Base-by-base conservation (phyloP, 1,140 invertebrate genomes). In the Eubasilissa regina region DNA sequence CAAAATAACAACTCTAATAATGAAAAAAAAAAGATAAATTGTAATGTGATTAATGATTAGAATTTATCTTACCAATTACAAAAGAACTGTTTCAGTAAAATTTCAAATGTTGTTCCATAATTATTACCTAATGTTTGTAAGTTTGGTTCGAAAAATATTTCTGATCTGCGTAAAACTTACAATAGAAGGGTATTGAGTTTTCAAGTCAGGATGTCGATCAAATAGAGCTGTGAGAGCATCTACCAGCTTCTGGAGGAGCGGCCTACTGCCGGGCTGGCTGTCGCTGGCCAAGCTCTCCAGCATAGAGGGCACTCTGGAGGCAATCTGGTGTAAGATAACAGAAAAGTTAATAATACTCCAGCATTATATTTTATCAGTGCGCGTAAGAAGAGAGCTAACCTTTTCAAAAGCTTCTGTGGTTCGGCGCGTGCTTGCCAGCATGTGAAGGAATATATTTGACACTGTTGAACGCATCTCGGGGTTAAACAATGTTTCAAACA, bases 241-340 rank as follows among this genome's bases (percentile, higher is more conserved):
- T 4, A 82, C 78, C 17, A 82, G 60, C 10, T 79, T 82, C 35
- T 82, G 80, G 19, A 82, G 60, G 15, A 77, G 60, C 0, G 74
- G 53, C 21, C 80, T 48, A 56, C 74, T 79, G 10, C 70, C 62
- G 0, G 74, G 74, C 19, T 73, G 76, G 12, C 62, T 79, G 62
- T 82, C 80, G 19, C 80, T 66, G 0, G 80, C 80, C 45, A 82
- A 55, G 21, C 17, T 66, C 62, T 82, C 80, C 13, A 82, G 58
- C 10, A 79, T 75, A n/a, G 19, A 45, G 4, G 78, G 77, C 4
- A 79, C 68, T 17, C 72, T 44, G 7, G 44, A 11, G n/a, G 80
- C 51, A 48, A 82, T 79, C 80, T 81, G 45, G 47, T 74, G 56
- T 13, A 55, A 56, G 56, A 74, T 17, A 35, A 35, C 6, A 9